Conservation (phyloP, 92 coral and sea anemone genomes). For the Siderastrea siderea region DNA sequence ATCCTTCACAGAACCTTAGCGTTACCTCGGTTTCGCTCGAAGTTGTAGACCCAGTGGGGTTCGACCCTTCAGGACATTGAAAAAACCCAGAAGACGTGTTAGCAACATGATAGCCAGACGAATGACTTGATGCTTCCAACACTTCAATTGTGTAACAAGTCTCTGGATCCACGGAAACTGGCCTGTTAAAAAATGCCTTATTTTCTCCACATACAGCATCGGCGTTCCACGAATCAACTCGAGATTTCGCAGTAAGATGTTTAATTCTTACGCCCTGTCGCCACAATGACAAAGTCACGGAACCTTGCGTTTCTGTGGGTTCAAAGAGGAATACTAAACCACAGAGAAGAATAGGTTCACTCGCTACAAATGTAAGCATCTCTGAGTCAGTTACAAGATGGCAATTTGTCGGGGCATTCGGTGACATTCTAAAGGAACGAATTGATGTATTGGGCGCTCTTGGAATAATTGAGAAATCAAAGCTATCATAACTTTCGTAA, state of each 20-base stretch:
- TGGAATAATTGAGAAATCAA: not conserved
- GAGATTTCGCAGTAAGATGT: conserved; percentile 8
- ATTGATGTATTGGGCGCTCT: not conserved
- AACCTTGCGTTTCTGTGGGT: not conserved
- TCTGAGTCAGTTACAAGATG: not conserved
- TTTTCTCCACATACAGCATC: not conserved
- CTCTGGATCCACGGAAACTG: not conserved
- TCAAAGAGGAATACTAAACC: not conserved
- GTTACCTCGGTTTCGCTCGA: not conserved
- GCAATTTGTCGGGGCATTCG: not conserved
- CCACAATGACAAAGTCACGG: not conserved
- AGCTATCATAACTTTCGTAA: not conserved
- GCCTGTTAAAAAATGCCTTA: conserved; percentile 10
- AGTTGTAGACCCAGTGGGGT: not conserved
- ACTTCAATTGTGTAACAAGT: conserved; percentile 13
- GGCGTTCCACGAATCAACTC: not conserved
- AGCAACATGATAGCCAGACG: not conserved
- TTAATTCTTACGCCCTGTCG: not conserved
- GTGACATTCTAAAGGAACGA: not conserved
- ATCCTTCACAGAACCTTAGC: not conserved
- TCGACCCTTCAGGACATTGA: not conserved
- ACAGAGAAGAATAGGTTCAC: not conserved
- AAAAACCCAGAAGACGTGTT: not conserved
- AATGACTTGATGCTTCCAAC: not conserved
- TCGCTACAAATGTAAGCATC: not conserved